A percentile compares a stretch with the other conserved stretches of the same genome.
Conservation (phyloP, 1,140 invertebrate species). For the Littorina saxatilis region DNA sequence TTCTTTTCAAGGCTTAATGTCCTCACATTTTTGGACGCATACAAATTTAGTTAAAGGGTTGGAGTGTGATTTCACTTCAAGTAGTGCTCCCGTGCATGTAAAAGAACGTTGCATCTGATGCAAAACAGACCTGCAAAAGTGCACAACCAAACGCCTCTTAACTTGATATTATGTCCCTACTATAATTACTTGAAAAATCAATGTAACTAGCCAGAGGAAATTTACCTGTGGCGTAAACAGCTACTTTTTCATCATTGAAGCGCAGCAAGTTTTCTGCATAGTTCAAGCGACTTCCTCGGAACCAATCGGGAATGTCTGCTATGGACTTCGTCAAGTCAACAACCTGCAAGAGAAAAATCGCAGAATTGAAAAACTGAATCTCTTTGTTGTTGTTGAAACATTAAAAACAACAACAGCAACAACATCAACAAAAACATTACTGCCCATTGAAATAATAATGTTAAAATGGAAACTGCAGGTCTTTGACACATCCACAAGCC, state of each 20-base stretch:
- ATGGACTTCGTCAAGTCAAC: constrained; percentile 73
- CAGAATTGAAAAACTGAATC: constrained; percentile 5
- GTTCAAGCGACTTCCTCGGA: constrained; percentile 74
- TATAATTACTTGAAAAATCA: no score
- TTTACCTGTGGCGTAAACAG: constrained; percentile 76
- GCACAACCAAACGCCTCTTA: no score
- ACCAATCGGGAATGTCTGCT: constrained; percentile 77
- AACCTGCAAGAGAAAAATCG: constrained; percentile 66
- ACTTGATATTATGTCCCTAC: no score
- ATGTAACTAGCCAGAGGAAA: no score
- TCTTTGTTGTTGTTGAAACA: background rate
- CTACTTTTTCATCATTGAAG: constrained; percentile 72
- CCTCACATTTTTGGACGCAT: no score
- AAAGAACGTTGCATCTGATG: no score
- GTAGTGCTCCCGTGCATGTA: no score
- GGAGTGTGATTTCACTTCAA: no score
- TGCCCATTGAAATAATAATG: background rate
- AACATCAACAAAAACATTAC: background rate
- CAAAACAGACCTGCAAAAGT: no score
- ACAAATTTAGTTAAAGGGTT: no score
- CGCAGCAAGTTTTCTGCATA: constrained; percentile 78
- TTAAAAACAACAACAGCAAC: constrained; percentile 38
- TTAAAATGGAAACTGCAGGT: background rate
- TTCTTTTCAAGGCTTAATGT: no score
- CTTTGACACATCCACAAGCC: background rate